Evolutionary conservation across 2,113 vertebrate genomes (phyloP).

Genomic region (Rhinopomastus cyanomelas): DNA sequence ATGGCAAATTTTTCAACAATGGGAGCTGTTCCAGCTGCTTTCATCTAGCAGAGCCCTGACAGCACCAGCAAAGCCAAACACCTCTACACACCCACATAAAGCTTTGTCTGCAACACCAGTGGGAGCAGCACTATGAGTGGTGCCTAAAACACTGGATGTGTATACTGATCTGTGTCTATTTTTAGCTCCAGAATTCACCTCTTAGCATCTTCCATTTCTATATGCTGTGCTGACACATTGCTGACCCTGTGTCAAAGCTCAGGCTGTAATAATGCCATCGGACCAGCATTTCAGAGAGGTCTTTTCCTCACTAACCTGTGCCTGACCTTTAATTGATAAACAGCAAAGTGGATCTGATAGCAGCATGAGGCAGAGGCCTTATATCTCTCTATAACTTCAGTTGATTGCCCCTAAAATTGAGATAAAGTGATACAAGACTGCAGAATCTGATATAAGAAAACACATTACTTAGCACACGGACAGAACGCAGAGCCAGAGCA

Average conservation of each 20-base stretch:
- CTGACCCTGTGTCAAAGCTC: conserved; percentile 4
- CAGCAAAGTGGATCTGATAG: conserved; percentile 51
- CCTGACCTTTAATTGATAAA: conserved; percentile 65
- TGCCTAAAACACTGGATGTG: background rate
- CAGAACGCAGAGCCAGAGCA: conserved; percentile 23
- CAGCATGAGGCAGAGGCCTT: conserved; percentile 22
- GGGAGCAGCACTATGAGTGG: background rate
- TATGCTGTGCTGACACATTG: conserved; percentile 7
- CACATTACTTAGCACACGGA: conserved; percentile 22
- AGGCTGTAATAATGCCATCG: conserved; percentile 46
- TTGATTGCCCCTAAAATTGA: conserved; percentile 59
- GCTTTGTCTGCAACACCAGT: background rate
- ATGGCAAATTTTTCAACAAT: background rate
- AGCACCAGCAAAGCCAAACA: background rate
- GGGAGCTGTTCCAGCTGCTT: conserved; percentile 6
- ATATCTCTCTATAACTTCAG: conserved; percentile 49
- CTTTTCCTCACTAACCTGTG: conserved; percentile 51
- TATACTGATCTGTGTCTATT: background rate
- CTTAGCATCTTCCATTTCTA: background rate
- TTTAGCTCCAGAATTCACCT: background rate
- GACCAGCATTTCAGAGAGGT: background rate
- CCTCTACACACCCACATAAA: background rate
- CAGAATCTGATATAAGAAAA: conserved; percentile 46
- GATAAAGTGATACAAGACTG: conserved; percentile 48
- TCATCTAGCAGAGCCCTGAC: background rate